Evolutionary conservation across 2,113 vertebrate species (phyloP).

Genomic region (Ptilorrhoa leucosticta): DNA sequence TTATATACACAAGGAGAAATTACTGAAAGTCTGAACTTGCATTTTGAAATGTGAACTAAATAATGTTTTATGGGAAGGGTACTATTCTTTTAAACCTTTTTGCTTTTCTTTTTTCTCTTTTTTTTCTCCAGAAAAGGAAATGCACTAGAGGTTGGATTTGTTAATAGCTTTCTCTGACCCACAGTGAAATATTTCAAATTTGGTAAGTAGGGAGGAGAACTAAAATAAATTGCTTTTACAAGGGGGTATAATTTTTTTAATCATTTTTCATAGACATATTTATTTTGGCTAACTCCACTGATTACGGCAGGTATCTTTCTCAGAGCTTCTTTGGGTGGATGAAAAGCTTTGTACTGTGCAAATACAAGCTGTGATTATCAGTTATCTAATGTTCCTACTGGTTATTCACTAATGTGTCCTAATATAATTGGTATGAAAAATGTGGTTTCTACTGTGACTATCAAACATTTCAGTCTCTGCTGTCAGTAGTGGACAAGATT

Average conservation of each 20-base stretch:
- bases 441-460: not conserved
- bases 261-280: not conserved
- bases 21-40: not conserved
- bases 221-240: not conserved
- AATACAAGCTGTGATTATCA: not conserved
- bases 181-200: not conserved
- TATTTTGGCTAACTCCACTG: not conserved
- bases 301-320: not conserved
- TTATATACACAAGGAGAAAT: not conserved
- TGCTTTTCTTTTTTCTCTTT: not conserved
- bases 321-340: not conserved
- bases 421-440: not conserved
- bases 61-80: not conserved
- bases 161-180: not conserved
- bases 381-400: not conserved
- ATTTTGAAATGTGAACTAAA: not conserved
- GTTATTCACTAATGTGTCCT: not conserved
- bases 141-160: not conserved
- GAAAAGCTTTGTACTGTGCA: not conserved
- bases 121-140: not conserved
- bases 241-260: not conserved
- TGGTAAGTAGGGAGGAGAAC: not conserved
- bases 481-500: not conserved
- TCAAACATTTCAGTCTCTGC: not conserved
- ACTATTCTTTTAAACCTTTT: not conserved